These are phyloP conservation scores for Menura novaehollandiae DNA, from an alignment of 2,113 vertebrate species.

Conservation along the genomic window DNA sequence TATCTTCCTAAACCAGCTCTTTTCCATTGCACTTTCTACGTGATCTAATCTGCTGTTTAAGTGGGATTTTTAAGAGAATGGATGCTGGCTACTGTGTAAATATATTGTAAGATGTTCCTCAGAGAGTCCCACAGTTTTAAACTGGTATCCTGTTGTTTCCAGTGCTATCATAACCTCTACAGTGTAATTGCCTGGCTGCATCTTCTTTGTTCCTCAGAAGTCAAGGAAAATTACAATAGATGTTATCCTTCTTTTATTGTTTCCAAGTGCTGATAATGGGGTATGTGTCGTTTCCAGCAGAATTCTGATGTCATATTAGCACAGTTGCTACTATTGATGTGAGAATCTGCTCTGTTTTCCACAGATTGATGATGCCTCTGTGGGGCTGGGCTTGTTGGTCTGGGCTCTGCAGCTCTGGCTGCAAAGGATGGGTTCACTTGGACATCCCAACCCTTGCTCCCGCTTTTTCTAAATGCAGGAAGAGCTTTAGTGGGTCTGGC, in stretches of 20 bases:
- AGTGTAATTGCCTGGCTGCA: background rate
- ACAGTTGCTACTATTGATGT: background rate
- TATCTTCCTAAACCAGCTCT: constrained; percentile 51
- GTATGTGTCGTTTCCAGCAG: background rate
- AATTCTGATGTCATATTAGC: background rate
- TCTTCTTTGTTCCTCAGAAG: background rate
- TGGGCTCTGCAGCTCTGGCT: background rate
- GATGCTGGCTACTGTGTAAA: background rate
- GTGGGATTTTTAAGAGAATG: constrained; percentile 13
- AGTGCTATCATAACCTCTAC: background rate
- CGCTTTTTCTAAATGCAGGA: background rate
- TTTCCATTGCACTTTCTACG: constrained; percentile 70
- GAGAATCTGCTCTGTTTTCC: background rate
- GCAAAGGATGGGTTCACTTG: background rate
- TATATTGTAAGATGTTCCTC: background rate
- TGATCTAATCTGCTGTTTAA: constrained; percentile 56
- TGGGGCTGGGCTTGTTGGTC: background rate
- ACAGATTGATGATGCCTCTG: background rate
- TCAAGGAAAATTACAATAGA: background rate
- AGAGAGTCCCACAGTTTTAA: background rate
- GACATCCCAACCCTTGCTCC: background rate
- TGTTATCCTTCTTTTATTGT: background rate
- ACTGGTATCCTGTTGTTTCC: background rate
- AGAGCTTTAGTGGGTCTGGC: background rate
- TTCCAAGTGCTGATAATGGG: background rate